Evolutionary conservation across 2,888 invertebrate genomes (phyloP).

Genomic region (Heteropelma amictum): DNA sequence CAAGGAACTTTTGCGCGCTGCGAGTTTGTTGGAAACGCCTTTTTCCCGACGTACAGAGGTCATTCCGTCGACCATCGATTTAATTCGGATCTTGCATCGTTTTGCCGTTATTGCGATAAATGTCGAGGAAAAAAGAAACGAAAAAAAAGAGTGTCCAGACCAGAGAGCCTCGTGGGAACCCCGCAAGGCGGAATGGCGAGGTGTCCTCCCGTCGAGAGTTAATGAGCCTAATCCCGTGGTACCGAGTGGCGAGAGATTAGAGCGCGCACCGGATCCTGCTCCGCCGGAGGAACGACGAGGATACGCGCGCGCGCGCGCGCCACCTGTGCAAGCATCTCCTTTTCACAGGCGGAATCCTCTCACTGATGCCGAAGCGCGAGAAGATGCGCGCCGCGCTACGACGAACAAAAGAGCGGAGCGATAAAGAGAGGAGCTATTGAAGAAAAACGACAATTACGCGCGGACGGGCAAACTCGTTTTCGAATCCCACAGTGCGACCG

Average conservation of each 20-base stretch:
- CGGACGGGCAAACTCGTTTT: conserved; percentile 63
- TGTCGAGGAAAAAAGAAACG: conserved; percentile 48
- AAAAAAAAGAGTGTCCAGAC: conserved; percentile 30
- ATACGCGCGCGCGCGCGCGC: conserved; percentile 25
- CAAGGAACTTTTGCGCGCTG: no score
- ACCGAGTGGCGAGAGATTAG: conserved; percentile 70
- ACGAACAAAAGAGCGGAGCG: no score
- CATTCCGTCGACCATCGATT: no score
- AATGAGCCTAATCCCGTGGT: conserved; percentile 74
- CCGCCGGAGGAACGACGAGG: conserved; percentile 50
- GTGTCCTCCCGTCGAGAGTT: conserved; percentile 67
- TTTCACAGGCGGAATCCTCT: neutral
- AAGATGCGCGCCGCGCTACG: conserved; percentile 6
- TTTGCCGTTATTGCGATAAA: conserved; percentile 47
- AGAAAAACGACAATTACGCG: conserved; percentile 74
- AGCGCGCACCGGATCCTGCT: conserved; percentile 60
- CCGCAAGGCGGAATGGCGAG: conserved; percentile 22
- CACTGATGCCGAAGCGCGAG: neutral
- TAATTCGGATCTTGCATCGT: neutral
- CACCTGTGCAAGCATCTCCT: conserved; percentile 43
- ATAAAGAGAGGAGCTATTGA: conserved; percentile 58
- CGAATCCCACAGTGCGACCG: no score
- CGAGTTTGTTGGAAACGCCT: no score
- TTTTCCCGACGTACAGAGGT: no score
- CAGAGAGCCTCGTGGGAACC: conserved; percentile 62